phyloP scores from a whole-genome alignment of 37 sponge, comb jelly and placozoan species.

The Hormiphora californensis region DNA sequence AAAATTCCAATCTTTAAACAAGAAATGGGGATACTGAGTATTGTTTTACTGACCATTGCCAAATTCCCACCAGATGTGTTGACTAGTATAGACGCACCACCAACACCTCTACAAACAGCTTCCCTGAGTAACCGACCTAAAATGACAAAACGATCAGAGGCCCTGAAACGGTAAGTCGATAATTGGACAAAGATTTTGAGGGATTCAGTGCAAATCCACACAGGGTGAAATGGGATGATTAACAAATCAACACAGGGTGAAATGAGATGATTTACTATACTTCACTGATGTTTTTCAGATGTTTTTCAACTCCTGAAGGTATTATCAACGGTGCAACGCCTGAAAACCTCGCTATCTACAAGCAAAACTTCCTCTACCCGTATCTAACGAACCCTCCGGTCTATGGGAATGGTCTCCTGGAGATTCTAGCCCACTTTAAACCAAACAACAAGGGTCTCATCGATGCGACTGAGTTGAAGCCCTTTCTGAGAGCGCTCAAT shows the following conservation, averaged over 20 bases:
- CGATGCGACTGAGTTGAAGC: conserved; percentile 21
- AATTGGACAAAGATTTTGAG: too few species aligned
- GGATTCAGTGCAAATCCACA: too few species aligned
- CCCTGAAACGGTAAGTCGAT: not conserved
- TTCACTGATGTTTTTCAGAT: not conserved
- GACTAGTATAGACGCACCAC: too few species aligned
- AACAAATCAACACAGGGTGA: too few species aligned
- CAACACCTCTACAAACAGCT: too few species aligned
- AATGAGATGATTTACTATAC: not conserved
- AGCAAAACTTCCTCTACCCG: not conserved
- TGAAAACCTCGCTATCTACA: not conserved
- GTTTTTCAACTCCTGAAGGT: not conserved
- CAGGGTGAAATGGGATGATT: not conserved
- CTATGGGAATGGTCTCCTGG: not conserved
- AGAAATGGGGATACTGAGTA: too few species aligned
- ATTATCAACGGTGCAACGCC: not conserved
- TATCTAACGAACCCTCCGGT: conserved; percentile 17
- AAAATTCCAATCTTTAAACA: too few species aligned
- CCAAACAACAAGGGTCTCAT: conserved; percentile 15
- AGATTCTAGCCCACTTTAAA: conserved; percentile 6
- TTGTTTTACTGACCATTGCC: too few species aligned
- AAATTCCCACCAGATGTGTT: too few species aligned
- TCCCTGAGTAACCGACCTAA: conserved; percentile 37
- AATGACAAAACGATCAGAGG: conserved; percentile 34
- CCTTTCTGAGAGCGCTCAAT: not conserved